Base-by-base conservation (phyloP, 2,797 vertebrate genomes). In the Muraenolepis orangiensis region DNA sequence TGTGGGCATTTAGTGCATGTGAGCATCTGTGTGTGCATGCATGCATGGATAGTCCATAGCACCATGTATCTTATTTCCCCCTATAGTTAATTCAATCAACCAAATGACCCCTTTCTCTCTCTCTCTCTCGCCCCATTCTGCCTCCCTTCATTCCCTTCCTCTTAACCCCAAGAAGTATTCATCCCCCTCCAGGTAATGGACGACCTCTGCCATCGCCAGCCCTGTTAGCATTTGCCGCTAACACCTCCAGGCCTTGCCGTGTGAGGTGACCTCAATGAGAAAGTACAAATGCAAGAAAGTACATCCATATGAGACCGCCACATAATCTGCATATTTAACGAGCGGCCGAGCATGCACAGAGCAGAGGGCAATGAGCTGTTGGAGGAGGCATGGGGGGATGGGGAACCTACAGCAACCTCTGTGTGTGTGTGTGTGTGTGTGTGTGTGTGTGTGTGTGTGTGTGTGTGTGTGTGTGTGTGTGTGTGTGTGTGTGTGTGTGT, bases 251-350 rank as follows among this genome's bases (percentile, higher is more conserved):
- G 23, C 11, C 29, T 8, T 31, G 38, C 14, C 23, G 75, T 84
- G 73, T 76, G 61, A 83, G 66, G 31, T 87, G 87, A 91, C 88
- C 90, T 89, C 87, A 88, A 92, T 93, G 88, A 70, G 80, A 87
- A 86, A n/a, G n/a, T n/a, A n/a, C n/a, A n/a, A n/a, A 78, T 80
- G 57, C 57, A 64, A 64, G 74, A 78, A 91, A 91, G 83, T 84
- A 78, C 76, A 83, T 89, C 82, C 88, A 91, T 91, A 89, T 93
- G 91, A 77, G 83, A 90, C 90, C 87, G 91, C 88, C 92, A 86
- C 80, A 78, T 86, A 8, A 91, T 92, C 89, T 88, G 88, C 83
- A 86, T 89, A 78, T 80, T 86, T 86, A 89, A 87, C 78, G 77
- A 85, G 84, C 88, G 88, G 72, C 81, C 73, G 66, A 82, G 87